Base-by-base conservation (phyloP, 2,888 invertebrate species). In the Pollenia amentaria region DNA sequence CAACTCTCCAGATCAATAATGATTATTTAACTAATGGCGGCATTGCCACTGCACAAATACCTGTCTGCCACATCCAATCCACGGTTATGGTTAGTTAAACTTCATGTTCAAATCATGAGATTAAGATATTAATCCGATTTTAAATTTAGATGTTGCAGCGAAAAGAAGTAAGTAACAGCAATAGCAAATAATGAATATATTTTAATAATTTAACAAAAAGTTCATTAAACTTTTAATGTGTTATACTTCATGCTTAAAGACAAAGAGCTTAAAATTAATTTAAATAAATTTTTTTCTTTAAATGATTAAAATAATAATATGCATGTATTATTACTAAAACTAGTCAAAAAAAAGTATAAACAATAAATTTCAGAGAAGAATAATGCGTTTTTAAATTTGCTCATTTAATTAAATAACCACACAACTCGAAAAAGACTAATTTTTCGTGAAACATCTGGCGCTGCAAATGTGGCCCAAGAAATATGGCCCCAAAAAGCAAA, bases 91-190 rank as follows among this genome's bases (percentile, higher is more conserved):
- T 76, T 80, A 80, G 83, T 87, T 87, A 80, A 79, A 53, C 79
- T 76, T 67, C 83, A 80, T 87, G 84, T 87, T 53, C 51, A 65
- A 80, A 81, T 84, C 87, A 84, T 78, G 62, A 73, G 84, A 87
- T 87, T 87, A 87, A 84, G 84, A 84, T 81, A 87, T 87, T 87
- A 84, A 87, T 84, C 80, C 84, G 73, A 87, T 80, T 84, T 84
- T 64, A 70, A 80, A 80, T 83, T 83, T 72, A 87, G 73, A 69
- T 84, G 77, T 84, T 73, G 76, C 76, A 83, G 21, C 29, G 67
- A 77, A 64, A 64, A 10, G n/a, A 64, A 29, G 21, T 11, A 6
- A 70, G 12, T 4, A 18, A 42, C 7, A 72, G 46, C 3, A 46
- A 44, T 64, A 9, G 40, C 21, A 62, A 70, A 57, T 80, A 46